phyloP scores from a whole-genome alignment of 1,140 invertebrate genomes.

The Drosophila melanica region DNA sequence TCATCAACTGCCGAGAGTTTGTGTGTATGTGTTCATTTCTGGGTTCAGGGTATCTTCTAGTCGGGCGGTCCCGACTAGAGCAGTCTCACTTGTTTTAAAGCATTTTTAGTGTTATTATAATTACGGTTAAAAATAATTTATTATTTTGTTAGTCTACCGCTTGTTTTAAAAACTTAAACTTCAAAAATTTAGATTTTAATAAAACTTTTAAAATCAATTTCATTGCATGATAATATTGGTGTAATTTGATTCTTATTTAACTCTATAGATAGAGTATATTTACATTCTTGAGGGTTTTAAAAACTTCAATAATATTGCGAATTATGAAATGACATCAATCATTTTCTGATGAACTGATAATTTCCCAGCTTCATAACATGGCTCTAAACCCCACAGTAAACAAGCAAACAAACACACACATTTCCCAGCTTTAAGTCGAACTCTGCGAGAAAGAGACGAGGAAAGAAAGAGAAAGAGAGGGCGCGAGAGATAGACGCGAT shows the following conservation, averaged over 20 bases:
- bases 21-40: too few relatives aligned
- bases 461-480: background rate
- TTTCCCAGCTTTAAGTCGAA: slow-evolving; percentile 3
- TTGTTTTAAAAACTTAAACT: too few relatives aligned
- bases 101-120: too few relatives aligned
- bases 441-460: background rate
- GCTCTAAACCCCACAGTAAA: background rate
- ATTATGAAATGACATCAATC: slow-evolving; percentile 17
- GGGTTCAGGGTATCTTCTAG: too few relatives aligned
- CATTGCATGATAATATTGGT: background rate
- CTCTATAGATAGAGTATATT: background rate
- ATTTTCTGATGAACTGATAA: slow-evolving; percentile 11
- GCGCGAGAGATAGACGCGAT: background rate
- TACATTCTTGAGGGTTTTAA: too few relatives aligned
- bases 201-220: too few relatives aligned
- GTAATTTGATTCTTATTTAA: background rate
- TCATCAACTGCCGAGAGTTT: too few relatives aligned
- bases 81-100: too few relatives aligned
- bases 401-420: background rate
- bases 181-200: too few relatives aligned
- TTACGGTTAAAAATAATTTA: too few relatives aligned
- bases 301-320: background rate
- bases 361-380: slow-evolving; percentile 12
- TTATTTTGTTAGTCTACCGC: too few relatives aligned
- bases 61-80: too few relatives aligned